Percentiles rank a stretch among this genome's conserved stretches.
Conservation (phyloP, 1,140 invertebrate species). For the Atopsyche davidsoni region DNA sequence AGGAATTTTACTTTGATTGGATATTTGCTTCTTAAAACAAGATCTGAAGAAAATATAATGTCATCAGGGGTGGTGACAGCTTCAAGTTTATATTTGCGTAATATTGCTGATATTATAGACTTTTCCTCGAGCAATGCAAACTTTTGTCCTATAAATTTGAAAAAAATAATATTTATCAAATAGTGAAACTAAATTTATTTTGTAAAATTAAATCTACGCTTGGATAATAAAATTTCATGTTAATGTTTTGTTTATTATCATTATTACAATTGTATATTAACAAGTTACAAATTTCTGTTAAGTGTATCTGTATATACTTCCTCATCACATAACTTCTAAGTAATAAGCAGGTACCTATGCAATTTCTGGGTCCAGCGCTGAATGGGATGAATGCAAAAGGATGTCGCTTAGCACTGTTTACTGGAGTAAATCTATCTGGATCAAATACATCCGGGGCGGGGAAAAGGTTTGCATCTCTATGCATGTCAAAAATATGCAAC, state of each 20-base stretch:
- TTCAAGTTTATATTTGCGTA: conserved; percentile 56
- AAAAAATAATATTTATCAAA: too few species aligned
- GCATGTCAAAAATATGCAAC: conserved; percentile 55
- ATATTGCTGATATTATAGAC: conserved; percentile 55
- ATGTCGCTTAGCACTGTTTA: conserved; percentile 52
- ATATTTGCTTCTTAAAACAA: conserved; percentile 52
- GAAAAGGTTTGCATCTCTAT: conserved; percentile 60
- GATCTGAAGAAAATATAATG: conserved; percentile 46
- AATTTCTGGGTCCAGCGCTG: conserved; percentile 70
- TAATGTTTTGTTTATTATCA: too few species aligned
- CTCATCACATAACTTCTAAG: too few species aligned
- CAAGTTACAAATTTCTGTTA: background rate
- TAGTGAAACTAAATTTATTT: too few species aligned
- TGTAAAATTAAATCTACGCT: too few species aligned
- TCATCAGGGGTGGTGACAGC: conserved; percentile 50
- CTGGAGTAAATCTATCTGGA: conserved; percentile 68
- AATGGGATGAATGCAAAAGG: conserved; percentile 68
- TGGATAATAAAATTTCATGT: too few species aligned
- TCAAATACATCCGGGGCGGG: conserved; percentile 67
- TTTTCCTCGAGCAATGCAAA: conserved; percentile 71
- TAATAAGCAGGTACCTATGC: too few species aligned
- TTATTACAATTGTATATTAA: too few species aligned
- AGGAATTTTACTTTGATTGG: conserved; percentile 32
- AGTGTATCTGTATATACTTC: too few species aligned
- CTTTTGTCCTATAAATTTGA: conserved; percentile 58